Conservation (phyloP, 2,888 invertebrate genomes). For the Tenthredo distinguenda region DNA sequence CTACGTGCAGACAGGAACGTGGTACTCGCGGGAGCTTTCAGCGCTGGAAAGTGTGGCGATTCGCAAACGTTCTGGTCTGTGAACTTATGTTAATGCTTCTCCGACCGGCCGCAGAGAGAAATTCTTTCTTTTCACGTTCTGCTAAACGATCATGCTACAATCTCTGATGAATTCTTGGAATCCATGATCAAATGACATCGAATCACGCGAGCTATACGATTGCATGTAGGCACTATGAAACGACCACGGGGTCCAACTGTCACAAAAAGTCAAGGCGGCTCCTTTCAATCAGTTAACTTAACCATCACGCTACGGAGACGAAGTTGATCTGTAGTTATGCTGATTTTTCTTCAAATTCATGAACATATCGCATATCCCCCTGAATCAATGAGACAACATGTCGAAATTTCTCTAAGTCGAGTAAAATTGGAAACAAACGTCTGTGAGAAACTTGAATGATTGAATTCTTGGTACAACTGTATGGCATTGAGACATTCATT, state of each 20-base stretch:
- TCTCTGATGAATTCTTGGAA: slow-evolving; percentile 1
- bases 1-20: not conserved
- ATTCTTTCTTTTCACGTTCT: slow-evolving; percentile 4
- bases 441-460: not conserved
- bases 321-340: not conserved
- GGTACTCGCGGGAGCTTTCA: not conserved
- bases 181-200: slow-evolving; percentile 4
- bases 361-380: not conserved
- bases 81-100: not conserved
- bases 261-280: not conserved
- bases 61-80: not conserved
- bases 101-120: not conserved
- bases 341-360: not conserved
- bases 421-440: not conserved
- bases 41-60: slow-evolving; percentile 34
- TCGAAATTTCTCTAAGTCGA: too few relatives aligned
- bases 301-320: not conserved
- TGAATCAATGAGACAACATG: not conserved
- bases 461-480: too few relatives aligned
- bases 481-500: too few relatives aligned
- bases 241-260: not conserved
- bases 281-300: slow-evolving; percentile 2
- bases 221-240: not conserved
- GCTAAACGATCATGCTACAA: not conserved
- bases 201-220: not conserved